These are phyloP conservation scores for Odontocolon sp. DNA, from an alignment of 2,888 invertebrate genomes.

Conservation along the genomic window DNA sequence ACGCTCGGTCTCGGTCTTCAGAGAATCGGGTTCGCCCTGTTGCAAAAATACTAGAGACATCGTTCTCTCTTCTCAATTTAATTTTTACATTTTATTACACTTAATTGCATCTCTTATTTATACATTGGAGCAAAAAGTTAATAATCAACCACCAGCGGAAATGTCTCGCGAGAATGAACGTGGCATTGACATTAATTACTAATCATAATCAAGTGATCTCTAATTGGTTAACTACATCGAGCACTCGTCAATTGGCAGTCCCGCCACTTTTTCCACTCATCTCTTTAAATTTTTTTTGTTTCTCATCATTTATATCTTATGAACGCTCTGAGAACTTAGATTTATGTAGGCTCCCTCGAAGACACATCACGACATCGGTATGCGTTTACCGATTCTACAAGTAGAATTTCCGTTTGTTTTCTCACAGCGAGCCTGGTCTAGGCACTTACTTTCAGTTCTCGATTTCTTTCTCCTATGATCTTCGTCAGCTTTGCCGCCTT, in stretches of 20 bases:
- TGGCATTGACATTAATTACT: constrained; percentile 32
- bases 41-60: background rate
- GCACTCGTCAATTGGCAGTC: constrained; percentile 13
- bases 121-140: background rate
- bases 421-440: constrained; percentile 17
- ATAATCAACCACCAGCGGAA: background rate
- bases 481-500: constrained; percentile 5
- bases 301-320: background rate
- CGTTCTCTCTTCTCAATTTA: background rate
- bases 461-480: background rate
- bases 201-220: constrained; percentile 23
- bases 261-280: constrained; percentile 1
- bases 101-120: constrained; percentile 10
- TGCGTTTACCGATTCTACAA: constrained; percentile 8
- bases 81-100: constrained; percentile 1
- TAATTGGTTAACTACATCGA: constrained; percentile 30
- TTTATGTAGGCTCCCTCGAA: constrained; percentile 18
- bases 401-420: constrained; percentile 48
- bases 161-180: background rate
- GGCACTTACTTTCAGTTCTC: constrained; percentile 22
- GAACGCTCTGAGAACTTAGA: constrained; percentile 1
- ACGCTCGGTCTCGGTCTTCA: background rate
- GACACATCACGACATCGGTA: constrained; percentile 19
- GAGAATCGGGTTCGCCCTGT: background rate
- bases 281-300: background rate